These are phyloP conservation scores for Chromoteleia sp. DNA, from an alignment of 2,888 invertebrate genomes.

Conservation along the genomic window DNA sequence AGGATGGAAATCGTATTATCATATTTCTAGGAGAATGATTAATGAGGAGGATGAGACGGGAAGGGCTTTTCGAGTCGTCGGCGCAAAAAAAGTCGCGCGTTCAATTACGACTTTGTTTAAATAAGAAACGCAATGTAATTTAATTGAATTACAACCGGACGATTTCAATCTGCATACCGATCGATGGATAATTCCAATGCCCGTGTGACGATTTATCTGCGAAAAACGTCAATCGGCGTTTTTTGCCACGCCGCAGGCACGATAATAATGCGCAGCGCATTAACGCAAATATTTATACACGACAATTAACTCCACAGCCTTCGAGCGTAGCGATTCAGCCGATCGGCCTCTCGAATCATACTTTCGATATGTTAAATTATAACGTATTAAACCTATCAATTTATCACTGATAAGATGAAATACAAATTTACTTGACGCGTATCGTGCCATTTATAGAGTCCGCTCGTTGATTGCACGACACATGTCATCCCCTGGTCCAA, in stretches of 20 bases:
- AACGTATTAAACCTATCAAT: constrained; percentile 66
- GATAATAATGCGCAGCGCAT: constrained; percentile 55
- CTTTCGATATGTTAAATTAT: constrained; percentile 63
- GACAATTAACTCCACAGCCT: constrained; percentile 61
- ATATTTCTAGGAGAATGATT: constrained; percentile 61
- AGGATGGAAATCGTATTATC: constrained; percentile 64
- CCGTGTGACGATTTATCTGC: constrained; percentile 60
- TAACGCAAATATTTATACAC: constrained; percentile 67
- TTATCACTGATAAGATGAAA: constrained; percentile 69
- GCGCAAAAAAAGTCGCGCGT: constrained; percentile 38
- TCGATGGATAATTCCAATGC: constrained; percentile 50
- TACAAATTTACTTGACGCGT: constrained; percentile 57
- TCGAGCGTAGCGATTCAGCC: constrained; percentile 29
- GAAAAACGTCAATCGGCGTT: constrained; percentile 42
- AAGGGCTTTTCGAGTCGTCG: constrained; percentile 29
- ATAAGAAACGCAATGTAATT: constrained; percentile 55
- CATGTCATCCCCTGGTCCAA: constrained; percentile 56
- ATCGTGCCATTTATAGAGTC: constrained; percentile 54
- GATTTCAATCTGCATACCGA: constrained; percentile 61
- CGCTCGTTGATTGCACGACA: constrained; percentile 60
- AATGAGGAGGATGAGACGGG: constrained; percentile 47
- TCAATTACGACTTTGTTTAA: constrained; percentile 53
- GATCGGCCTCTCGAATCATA: constrained; percentile 44
- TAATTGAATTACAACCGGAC: constrained; percentile 61
- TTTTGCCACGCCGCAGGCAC: constrained; percentile 41